These are phyloP conservation scores for Drosophila biarmipes DNA, from an alignment of 1,140 invertebrate species.

Conservation along the genomic window DNA sequence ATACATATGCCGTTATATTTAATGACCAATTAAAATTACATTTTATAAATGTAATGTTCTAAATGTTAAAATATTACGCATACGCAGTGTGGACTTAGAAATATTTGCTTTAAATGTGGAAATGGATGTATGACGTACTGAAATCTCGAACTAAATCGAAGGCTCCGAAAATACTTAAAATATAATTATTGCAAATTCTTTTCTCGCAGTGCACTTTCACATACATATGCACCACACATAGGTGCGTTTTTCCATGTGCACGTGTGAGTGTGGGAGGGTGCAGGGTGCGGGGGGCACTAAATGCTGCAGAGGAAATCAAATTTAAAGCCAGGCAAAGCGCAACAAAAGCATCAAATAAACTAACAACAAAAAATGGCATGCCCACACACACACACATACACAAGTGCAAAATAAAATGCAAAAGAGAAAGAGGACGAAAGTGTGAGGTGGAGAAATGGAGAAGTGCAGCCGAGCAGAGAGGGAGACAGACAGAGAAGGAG, in stretches of 20 bases:
- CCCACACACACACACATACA: slow-evolving; percentile 16
- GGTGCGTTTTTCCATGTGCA: background rate
- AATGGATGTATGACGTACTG: too few species aligned
- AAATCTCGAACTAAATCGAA: too few species aligned
- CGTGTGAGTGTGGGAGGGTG: background rate
- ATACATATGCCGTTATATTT: too few species aligned
- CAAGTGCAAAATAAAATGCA: slow-evolving; percentile 3
- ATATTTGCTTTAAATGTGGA: background rate
- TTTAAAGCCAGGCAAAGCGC: slow-evolving; percentile 57
- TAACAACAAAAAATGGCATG: slow-evolving; percentile 19
- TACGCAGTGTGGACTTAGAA: background rate
- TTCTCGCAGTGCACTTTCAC: slow-evolving; percentile 6
- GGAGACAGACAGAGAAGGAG: slow-evolving; percentile 4
- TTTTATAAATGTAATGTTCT: too few species aligned
- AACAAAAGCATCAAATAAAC: slow-evolving; percentile 54
- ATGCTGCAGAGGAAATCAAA: slow-evolving; percentile 70
- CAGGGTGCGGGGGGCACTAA: slow-evolving; percentile 28
- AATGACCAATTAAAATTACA: too few species aligned
- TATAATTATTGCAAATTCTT: background rate
- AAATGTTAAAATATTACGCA: background rate
- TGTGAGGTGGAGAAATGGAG: background rate
- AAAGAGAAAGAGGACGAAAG: background rate
- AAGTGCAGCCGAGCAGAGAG: slow-evolving; percentile 25
- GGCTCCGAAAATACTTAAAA: background rate
- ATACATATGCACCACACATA: background rate